A percentile compares a stretch with the other conserved stretches of the same genome.
These are phyloP conservation scores for Thalassarche chlororhynchos DNA, from an alignment of 2,113 vertebrate species.

Conservation along the genomic window DNA sequence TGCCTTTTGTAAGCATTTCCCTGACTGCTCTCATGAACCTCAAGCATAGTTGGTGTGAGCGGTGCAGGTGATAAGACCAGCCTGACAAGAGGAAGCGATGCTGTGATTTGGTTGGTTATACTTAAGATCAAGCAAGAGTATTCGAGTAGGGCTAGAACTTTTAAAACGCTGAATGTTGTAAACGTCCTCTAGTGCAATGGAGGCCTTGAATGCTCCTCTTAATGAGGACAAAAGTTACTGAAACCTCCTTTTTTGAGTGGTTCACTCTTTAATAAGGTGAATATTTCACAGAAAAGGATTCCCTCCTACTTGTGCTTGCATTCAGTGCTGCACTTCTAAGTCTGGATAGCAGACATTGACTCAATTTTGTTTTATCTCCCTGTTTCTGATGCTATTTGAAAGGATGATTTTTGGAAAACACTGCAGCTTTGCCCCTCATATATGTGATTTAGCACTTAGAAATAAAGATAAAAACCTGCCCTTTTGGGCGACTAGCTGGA, in stretches of 20 bases:
- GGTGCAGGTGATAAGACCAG: background rate
- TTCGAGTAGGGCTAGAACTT: background rate
- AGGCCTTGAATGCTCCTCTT: background rate
- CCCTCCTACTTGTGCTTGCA: background rate
- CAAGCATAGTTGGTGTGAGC: background rate
- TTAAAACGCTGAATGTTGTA: background rate
- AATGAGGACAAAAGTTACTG: background rate
- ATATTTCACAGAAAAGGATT: background rate
- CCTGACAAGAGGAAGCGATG: background rate
- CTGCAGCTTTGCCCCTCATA: background rate
- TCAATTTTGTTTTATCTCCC: background rate
- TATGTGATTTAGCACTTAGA: background rate
- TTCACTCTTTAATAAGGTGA: background rate
- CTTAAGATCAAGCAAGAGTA: background rate
- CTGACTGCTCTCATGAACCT: rapidly evolving
- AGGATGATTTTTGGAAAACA: background rate
- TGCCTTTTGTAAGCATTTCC: background rate
- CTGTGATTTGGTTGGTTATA: background rate
- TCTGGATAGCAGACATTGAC: background rate
- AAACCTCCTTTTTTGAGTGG: background rate
- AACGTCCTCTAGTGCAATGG: background rate
- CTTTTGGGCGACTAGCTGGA: background rate
- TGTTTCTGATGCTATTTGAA: background rate
- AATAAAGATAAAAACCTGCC: background rate
- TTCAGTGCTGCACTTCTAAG: background rate